Evolutionary conservation across 2,888 invertebrate genomes (phyloP).

Genomic region (Fragum whitleyi): DNA sequence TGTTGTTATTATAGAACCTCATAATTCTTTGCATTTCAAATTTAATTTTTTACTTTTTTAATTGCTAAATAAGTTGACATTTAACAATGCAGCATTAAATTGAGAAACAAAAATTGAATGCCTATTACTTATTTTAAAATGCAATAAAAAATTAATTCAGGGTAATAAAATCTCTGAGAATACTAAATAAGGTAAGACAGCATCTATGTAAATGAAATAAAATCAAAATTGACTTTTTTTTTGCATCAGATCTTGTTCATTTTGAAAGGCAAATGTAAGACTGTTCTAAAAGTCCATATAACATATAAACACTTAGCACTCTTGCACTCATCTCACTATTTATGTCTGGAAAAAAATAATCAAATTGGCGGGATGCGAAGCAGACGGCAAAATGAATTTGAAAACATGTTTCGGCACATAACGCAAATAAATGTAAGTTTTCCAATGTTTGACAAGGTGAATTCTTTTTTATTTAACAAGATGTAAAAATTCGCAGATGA

Average conservation of each 20-base stretch:
- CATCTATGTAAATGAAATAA: neutral
- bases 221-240: constrained; percentile 1
- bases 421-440: constrained; percentile 18
- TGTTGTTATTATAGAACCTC: too few species aligned
- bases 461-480: neutral
- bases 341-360: constrained; percentile 11
- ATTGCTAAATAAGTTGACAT: neutral
- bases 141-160: neutral
- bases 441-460: constrained; percentile 17
- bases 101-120: neutral
- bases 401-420: constrained; percentile 10
- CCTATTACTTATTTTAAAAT: neutral
- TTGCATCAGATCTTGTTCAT: constrained; percentile 8
- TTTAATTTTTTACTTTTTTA: neutral
- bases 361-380: constrained; percentile 14
- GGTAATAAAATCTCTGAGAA: neutral
- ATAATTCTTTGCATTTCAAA: neutral
- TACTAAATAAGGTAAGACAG: neutral
- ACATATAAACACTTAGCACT: too few species aligned
- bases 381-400: constrained; percentile 15
- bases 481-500: constrained; percentile 17
- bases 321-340: too few species aligned
- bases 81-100: neutral
- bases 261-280: too few species aligned
- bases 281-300: too few species aligned